Evolutionary conservation across 1,140 invertebrate genomes (phyloP), one percentile per base, ranked within the genome.

Genomic region (Heliothis subflexa): DNA sequence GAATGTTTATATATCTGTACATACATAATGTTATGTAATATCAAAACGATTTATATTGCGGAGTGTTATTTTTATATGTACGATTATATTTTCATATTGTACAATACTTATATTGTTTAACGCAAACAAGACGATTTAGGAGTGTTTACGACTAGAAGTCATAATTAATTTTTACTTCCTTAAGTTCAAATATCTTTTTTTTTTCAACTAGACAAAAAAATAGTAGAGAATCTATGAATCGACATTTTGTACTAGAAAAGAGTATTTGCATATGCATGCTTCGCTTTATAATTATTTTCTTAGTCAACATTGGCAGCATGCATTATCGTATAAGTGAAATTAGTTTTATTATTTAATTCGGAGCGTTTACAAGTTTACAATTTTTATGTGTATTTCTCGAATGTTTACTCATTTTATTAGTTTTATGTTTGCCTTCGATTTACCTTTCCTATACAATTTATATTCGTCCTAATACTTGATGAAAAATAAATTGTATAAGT

Each of bases 61-160:
- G 66, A 70, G 18, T 70, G 66, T 70, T 70, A 70, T 70, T 70
- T 70, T 70, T 70, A 50, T 52, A 70, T 50, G 0, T 25, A 50
- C 18, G 45, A 18, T 45, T 50, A 13, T 70, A 70, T 50, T 70
- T 70, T 14, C 3, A 45, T 40, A 40, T 2, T 62, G 61, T 13
- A 70, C 13, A 70, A 49, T 49, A 49, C 13, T 21, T 13, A n/a
- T 28, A 52, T 25, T 70, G 2, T 70, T 52, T 52, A 18, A 25
- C 16, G 40, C 21, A 50, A 25, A n/a, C 21, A 28, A 1, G 14
- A 68, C 21, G 64, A 50, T 21, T 50, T 59, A 25, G 33, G 5
- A 33, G 33, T 9, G 33, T 40, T 9, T 40, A 40, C 33, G n/a
- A 40, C 9, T 40, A 33, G 33, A 33, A 33, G 33, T 33, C 33